phyloP scores from a whole-genome alignment of 2,113 vertebrate genomes.

The Saguinus imperator region DNA sequence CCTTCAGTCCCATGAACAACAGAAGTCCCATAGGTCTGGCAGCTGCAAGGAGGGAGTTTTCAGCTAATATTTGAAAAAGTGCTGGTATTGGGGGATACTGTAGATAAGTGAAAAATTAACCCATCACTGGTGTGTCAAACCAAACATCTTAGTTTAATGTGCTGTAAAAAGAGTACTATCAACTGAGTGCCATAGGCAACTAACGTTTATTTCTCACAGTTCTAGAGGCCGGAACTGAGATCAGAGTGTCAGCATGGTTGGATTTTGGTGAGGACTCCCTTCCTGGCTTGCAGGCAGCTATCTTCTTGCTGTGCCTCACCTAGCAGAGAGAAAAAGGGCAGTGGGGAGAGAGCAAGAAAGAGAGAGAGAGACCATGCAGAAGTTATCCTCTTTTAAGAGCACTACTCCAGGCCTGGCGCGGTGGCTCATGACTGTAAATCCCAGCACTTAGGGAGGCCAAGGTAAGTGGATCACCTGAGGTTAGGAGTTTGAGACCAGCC shows the following conservation, averaged over 20 bases:
- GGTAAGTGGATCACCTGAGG: too few relatives aligned
- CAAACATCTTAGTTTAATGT: background rate
- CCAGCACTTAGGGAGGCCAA: too few relatives aligned
- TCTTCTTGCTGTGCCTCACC: background rate
- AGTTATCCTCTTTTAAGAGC: too few relatives aligned
- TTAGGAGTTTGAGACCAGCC: too few relatives aligned
- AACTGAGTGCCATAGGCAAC: background rate
- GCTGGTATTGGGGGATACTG: background rate
- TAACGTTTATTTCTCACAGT: background rate
- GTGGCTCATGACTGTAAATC: too few relatives aligned
- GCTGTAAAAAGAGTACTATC: background rate
- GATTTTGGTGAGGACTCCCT: background rate
- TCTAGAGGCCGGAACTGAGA: background rate
- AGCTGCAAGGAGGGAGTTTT: background rate
- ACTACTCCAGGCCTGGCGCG: rapidly evolving
- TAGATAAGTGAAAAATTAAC: background rate
- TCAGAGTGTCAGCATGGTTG: background rate
- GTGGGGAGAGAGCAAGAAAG: too few relatives aligned
- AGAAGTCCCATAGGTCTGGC: background rate
- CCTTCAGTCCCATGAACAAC: background rate
- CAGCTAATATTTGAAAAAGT: background rate
- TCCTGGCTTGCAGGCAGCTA: background rate
- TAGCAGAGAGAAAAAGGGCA: background rate
- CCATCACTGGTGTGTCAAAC: background rate
- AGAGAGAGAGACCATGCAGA: background rate